Percentiles rank a stretch among this genome's conserved stretches.
Evolutionary conservation across 2,888 invertebrate genomes (phyloP).

Genomic region (Dichetophora obliterata): DNA sequence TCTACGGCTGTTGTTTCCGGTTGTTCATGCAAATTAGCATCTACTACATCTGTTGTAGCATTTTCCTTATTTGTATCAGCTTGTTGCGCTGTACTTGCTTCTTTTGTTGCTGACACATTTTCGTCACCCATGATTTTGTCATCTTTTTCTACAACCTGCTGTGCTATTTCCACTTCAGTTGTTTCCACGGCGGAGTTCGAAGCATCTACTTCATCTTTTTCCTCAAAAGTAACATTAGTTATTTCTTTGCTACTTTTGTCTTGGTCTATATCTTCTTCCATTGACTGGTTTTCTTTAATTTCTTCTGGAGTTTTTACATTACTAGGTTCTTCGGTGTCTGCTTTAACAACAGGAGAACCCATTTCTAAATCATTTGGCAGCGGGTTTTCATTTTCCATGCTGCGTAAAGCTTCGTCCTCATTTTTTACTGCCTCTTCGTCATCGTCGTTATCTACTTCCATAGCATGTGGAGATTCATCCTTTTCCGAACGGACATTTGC

Average conservation of each 20-base stretch:
- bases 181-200: no score
- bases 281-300: neutral
- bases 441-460: constrained; percentile 45
- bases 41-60: constrained; percentile 37
- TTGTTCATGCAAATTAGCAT: constrained; percentile 39
- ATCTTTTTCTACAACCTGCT: constrained; percentile 37
- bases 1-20: constrained; percentile 40
- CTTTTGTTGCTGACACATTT: constrained; percentile 19
- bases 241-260: constrained; percentile 29
- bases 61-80: constrained; percentile 38
- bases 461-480: constrained; percentile 50
- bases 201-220: constrained; percentile 44
- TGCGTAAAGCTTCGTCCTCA: constrained; percentile 37
- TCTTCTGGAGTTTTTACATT: constrained; percentile 1
- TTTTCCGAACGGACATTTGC: constrained; percentile 40
- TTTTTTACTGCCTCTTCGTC: constrained; percentile 44
- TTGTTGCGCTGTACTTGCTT: constrained; percentile 3
- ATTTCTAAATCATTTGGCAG: constrained; percentile 42
- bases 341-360: constrained; percentile 29
- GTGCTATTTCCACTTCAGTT: no score
- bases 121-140: constrained; percentile 47
- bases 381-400: neutral
- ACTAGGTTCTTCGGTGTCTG: neutral
- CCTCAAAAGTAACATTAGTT: neutral
- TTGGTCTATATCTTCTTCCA: neutral